Percentiles rank a stretch among this genome's conserved stretches.
Evolutionary conservation across 1,140 invertebrate species (phyloP).

Genomic region (Phthorimaea operculella): DNA sequence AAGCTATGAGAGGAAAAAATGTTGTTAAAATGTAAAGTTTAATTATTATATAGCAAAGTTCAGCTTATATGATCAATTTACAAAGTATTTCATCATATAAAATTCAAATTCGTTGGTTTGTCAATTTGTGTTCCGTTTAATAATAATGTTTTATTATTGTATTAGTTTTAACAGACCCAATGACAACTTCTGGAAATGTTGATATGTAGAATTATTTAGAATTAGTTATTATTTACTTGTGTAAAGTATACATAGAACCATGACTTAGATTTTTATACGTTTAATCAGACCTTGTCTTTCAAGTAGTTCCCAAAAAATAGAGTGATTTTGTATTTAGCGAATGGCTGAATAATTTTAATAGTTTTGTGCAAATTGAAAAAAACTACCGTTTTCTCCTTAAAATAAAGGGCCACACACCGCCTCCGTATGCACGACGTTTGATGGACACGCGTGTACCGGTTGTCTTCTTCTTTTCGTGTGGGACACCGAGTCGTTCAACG

Average conservation of each 20-base stretch:
- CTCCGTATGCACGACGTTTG: too few relatives aligned
- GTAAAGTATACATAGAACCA: background rate
- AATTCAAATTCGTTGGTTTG: background rate
- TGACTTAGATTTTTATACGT: background rate
- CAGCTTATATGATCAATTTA: background rate
- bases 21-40: conserved; percentile 27
- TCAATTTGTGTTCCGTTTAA: background rate
- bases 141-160: background rate
- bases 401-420: too few relatives aligned
- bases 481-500: too few relatives aligned
- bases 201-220: background rate
- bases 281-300: too few relatives aligned
- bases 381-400: too few relatives aligned
- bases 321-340: too few relatives aligned
- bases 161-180: background rate
- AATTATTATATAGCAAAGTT: conserved; percentile 2
- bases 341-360: too few relatives aligned
- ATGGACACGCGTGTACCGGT: too few relatives aligned
- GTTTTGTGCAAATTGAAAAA: too few relatives aligned
- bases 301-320: too few relatives aligned
- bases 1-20: conserved; percentile 9
- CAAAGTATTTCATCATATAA: background rate
- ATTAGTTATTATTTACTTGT: background rate
- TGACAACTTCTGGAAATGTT: background rate
- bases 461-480: too few relatives aligned